These are phyloP conservation scores for Alsophila aescularia DNA, from an alignment of 2,888 invertebrate genomes.

Conservation along the genomic window DNA sequence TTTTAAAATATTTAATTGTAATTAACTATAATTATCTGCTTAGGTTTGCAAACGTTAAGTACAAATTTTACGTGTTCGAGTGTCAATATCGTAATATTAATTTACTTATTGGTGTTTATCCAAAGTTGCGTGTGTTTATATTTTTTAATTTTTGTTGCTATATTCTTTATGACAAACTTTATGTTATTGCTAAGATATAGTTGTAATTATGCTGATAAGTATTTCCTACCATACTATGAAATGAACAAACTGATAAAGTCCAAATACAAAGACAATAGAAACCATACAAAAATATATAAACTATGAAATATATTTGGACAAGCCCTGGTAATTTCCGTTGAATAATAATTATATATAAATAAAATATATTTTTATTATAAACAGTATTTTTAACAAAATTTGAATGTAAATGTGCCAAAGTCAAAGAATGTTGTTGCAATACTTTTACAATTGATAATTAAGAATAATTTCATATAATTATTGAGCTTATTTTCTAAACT, in stretches of 20 bases:
- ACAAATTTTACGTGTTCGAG: conserved; percentile 83
- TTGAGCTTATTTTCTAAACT: conserved; percentile 40
- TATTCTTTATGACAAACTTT: conserved; percentile 75
- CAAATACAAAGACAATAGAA: not conserved
- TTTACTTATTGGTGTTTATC: conserved; percentile 76
- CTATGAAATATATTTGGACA: not conserved
- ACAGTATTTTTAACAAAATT: conserved; percentile 12
- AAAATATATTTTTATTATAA: not conserved
- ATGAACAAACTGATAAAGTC: conserved; percentile 48
- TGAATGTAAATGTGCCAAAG: conserved; percentile 71
- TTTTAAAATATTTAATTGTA: conserved; percentile 46
- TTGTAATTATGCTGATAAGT: conserved; percentile 53
- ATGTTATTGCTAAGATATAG: conserved; percentile 61
- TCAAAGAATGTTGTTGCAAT: conserved; percentile 64
- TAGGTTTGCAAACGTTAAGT: conserved; percentile 74
- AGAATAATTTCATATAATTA: conserved; percentile 36
- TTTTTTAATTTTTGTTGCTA: conserved; percentile 78
- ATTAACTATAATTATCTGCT: conserved; percentile 57
- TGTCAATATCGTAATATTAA: conserved; percentile 72
- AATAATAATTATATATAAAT: no score
- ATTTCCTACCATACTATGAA: conserved; percentile 61
- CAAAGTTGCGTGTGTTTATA: conserved; percentile 82
- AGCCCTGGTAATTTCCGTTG: no score
- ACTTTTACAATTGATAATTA: conserved; percentile 47
- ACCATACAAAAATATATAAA: not conserved